phyloP scores from a whole-genome alignment of 2,888 invertebrate genomes.

The Augochlorella aurata region DNA sequence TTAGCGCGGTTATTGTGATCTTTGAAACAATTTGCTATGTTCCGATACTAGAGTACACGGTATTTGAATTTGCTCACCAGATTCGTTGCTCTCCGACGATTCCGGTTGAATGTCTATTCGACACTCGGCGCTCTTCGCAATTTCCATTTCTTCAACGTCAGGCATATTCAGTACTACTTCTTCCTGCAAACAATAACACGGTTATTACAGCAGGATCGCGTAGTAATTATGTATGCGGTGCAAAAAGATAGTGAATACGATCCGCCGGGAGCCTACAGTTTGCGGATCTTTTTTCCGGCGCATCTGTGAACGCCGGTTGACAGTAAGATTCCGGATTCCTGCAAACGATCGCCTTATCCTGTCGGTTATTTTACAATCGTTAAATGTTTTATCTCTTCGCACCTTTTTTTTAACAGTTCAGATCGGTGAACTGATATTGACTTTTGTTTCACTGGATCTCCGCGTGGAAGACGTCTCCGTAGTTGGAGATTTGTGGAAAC shows the following conservation, averaged over 20 bases:
- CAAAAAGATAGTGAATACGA: neutral
- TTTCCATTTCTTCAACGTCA: slow-evolving; percentile 8
- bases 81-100: neutral
- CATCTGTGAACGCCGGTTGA: neutral
- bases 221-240: neutral
- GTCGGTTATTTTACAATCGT: too few relatives aligned
- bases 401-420: too few relatives aligned
- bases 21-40: neutral
- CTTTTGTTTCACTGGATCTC: too few relatives aligned
- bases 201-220: neutral
- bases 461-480: too few relatives aligned
- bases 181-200: slow-evolving; percentile 45
- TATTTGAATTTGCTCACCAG: slow-evolving; percentile 36
- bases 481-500: too few relatives aligned
- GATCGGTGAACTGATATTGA: too few relatives aligned
- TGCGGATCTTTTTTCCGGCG: neutral
- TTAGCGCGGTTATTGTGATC: neutral
- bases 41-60: neutral
- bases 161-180: slow-evolving; percentile 63
- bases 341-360: too few relatives aligned
- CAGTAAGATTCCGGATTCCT: too few relatives aligned
- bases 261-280: neutral
- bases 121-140: slow-evolving; percentile 32
- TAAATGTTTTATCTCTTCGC: too few relatives aligned
- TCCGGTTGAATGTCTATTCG: slow-evolving; percentile 54